Percentiles rank a stretch among this genome's conserved stretches.
Conservation (phyloP, 2,797 vertebrate genomes). For the Alcedo quadribrachys region DNA sequence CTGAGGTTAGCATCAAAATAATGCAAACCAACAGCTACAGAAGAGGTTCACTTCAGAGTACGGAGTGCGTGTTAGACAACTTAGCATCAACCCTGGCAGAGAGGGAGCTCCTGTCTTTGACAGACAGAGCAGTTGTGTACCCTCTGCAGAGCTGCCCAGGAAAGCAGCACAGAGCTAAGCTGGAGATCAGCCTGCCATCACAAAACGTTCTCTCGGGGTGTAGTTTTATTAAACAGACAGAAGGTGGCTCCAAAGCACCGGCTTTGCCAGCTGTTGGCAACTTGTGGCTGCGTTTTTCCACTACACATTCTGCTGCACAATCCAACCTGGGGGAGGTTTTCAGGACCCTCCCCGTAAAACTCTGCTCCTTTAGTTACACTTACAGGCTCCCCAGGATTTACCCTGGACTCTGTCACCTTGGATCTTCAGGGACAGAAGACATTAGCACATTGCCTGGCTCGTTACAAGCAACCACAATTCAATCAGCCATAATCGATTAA, state of each 20-base stretch:
- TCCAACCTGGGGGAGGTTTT: not conserved
- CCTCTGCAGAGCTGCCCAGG: not conserved
- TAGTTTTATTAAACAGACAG: not conserved
- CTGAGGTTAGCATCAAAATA: not conserved
- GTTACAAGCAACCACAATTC: not conserved
- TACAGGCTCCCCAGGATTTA: not conserved
- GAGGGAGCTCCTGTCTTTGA: not conserved
- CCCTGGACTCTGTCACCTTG: not conserved
- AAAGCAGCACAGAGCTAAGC: not conserved
- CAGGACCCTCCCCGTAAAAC: not conserved
- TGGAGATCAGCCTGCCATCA: not conserved
- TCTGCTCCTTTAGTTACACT: not conserved
- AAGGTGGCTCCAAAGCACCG: slow-evolving; percentile 48
- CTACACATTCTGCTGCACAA: not conserved
- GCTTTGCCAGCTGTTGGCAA: not conserved
- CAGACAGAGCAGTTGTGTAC: not conserved
- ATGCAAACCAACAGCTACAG: not conserved
- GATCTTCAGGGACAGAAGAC: not conserved
- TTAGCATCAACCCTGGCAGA: too few relatives aligned
- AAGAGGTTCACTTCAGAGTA: not conserved
- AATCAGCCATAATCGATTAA: not conserved
- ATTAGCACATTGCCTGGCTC: not conserved
- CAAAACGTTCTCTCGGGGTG: not conserved
- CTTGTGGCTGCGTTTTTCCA: not conserved
- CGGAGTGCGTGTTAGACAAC: not conserved